Evolutionary conservation across 2,888 invertebrate genomes (phyloP).

Genomic region (Philonicus albiceps): DNA sequence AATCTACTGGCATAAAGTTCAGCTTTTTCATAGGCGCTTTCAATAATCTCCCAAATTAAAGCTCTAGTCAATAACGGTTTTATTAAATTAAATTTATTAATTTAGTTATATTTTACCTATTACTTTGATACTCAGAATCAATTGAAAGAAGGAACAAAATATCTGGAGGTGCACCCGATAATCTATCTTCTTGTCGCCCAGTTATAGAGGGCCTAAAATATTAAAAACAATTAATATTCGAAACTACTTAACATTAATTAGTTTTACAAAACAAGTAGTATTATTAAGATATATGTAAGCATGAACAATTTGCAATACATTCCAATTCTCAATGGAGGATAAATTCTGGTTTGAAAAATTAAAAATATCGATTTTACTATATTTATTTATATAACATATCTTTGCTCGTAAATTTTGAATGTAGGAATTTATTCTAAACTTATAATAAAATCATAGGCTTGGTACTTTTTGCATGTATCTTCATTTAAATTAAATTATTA

Average conservation of each 20-base stretch:
- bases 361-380: too few relatives aligned
- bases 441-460: too few relatives aligned
- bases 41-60: conserved; percentile 68
- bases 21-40: conserved; percentile 70
- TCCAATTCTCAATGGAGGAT: not conserved
- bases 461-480: too few relatives aligned
- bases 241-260: too few relatives aligned
- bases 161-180: conserved; percentile 77
- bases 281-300: not conserved
- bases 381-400: too few relatives aligned
- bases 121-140: conserved; percentile 64
- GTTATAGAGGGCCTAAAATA: conserved; percentile 78
- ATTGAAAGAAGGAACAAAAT: conserved; percentile 74
- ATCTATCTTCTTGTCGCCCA: conserved; percentile 79
- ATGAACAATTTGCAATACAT: not conserved
- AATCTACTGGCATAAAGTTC: conserved; percentile 73
- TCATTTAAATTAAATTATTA: too few relatives aligned
- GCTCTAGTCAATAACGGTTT: conserved; percentile 50
- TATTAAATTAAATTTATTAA: not conserved
- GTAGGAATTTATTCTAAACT: too few relatives aligned
- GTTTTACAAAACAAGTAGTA: not conserved
- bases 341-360: too few relatives aligned
- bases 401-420: too few relatives aligned
- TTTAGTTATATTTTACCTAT: conserved; percentile 53
- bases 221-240: not conserved